phyloP scores from a whole-genome alignment of 2,113 vertebrate species.

The Gobius niger region DNA sequence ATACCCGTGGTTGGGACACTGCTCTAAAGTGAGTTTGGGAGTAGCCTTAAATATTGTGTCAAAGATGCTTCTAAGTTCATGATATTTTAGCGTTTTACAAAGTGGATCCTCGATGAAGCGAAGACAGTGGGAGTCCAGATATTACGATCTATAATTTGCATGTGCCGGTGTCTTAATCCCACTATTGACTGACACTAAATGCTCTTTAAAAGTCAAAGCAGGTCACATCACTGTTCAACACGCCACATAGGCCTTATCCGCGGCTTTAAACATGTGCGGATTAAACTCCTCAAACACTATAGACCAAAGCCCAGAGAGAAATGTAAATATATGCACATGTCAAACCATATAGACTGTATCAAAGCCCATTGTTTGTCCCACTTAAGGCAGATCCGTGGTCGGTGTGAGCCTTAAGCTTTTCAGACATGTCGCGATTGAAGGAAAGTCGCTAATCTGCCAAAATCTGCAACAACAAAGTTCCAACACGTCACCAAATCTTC shows the following conservation, averaged over 20 bases:
- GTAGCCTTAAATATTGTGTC: too few species aligned
- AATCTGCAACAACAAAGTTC: conserved; percentile 32
- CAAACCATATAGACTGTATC: conserved; percentile 6
- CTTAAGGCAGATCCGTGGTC: not conserved
- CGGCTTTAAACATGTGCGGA: not conserved
- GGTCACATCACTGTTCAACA: not conserved
- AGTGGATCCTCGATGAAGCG: too few species aligned
- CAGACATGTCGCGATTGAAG: conserved; percentile 1
- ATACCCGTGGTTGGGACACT: too few species aligned
- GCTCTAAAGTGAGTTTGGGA: too few species aligned
- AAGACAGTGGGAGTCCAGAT: too few species aligned
- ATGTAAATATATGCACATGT: conserved; percentile 12
- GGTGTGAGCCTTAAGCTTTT: conserved; percentile 15
- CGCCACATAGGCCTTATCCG: not conserved
- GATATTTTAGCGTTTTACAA: too few species aligned
- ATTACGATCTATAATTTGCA: not conserved
- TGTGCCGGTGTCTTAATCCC: not conserved
- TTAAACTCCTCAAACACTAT: not conserved
- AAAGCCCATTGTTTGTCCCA: conserved; percentile 4
- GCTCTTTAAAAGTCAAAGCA: not conserved
- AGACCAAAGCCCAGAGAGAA: not conserved
- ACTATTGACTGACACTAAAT: not conserved
- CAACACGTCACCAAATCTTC: conserved; percentile 1
- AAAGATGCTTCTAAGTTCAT: too few species aligned
- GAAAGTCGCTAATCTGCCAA: conserved; percentile 36